Evolutionary conservation across 2,888 invertebrate genomes (phyloP).

Genomic region (Sipha maydis): DNA sequence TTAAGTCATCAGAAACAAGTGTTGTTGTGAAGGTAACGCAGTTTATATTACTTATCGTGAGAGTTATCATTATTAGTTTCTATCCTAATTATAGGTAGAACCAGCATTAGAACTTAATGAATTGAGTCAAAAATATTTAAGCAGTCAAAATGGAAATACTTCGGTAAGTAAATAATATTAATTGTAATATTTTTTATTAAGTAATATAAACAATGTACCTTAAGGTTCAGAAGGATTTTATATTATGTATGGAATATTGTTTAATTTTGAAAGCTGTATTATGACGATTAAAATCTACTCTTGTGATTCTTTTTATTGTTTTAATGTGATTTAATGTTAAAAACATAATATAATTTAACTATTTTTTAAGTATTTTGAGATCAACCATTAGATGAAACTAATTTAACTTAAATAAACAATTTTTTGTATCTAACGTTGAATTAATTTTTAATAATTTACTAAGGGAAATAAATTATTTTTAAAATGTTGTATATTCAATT

Average conservation of each 20-base stretch:
- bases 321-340: too few relatives aligned
- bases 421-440: too few relatives aligned
- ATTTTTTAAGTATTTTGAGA: too few relatives aligned
- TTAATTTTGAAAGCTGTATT: neutral
- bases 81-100: constrained; percentile 37
- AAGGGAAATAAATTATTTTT: too few relatives aligned
- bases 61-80: neutral
- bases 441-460: too few relatives aligned
- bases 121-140: constrained; percentile 52
- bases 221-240: neutral
- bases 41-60: neutral
- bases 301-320: neutral
- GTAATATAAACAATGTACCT: neutral
- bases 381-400: too few relatives aligned
- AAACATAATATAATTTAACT: too few relatives aligned
- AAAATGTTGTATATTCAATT: too few relatives aligned
- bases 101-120: constrained; percentile 55
- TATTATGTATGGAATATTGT: neutral
- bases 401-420: too few relatives aligned
- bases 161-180: constrained; percentile 19
- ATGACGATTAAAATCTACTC: neutral
- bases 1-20: constrained; percentile 83
- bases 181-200: neutral
- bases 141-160: constrained; percentile 30
- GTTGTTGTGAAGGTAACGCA: constrained; percentile 81